Base-by-base conservation (phyloP, 1,140 invertebrate species). In the Drosophila pandora region DNA sequence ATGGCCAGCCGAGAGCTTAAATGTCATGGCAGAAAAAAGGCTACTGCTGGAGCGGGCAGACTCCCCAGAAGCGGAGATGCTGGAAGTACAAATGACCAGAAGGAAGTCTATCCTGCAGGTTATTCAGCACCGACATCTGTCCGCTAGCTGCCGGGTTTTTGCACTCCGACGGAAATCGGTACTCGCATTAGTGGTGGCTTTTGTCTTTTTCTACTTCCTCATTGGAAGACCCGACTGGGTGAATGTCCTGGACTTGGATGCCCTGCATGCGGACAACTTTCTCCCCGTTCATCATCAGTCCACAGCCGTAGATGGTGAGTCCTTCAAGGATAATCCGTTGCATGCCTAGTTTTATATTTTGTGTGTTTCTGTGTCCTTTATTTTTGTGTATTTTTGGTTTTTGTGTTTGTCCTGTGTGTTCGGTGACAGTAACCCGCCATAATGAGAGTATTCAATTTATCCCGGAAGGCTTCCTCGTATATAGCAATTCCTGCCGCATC, bases 401-500 rank as follows among this genome's bases (percentile, higher is more conserved):
- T 49, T 47, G 28, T 53, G 17, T 0, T 13, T 47, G 37, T 48
- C 37, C 25, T 63, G 23, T 55, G 25, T 22, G 13, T 32, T 37
- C 3, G 0, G 9, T 7, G 30, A 23, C 10, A 45, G 28, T 13
- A 43, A 21, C 7, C 5, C 5, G 0, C n/a, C 9, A n/a, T 45
- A 71, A 28, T 75, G 50, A 75, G 57, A 60, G 48, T 37, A 61
- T 45, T 50, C 39, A 23, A 39, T 49, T 62, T 70, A 43, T 76
- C 55, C 82, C 84, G 23, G 34, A 82, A 87, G 94, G 94, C 17
- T 95, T 94, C 80, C 90, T 96, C 41, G 94, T 96, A 2, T 95
- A 94, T 91, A 96, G 94, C 79, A 92, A 94, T 2, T 93, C 93
- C 59, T 97, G 96, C 75, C 93, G 94, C 64, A 95, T 97, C 76